phyloP scores from a whole-genome alignment of 1,140 invertebrate genomes.

The Cephus cinctus region DNA sequence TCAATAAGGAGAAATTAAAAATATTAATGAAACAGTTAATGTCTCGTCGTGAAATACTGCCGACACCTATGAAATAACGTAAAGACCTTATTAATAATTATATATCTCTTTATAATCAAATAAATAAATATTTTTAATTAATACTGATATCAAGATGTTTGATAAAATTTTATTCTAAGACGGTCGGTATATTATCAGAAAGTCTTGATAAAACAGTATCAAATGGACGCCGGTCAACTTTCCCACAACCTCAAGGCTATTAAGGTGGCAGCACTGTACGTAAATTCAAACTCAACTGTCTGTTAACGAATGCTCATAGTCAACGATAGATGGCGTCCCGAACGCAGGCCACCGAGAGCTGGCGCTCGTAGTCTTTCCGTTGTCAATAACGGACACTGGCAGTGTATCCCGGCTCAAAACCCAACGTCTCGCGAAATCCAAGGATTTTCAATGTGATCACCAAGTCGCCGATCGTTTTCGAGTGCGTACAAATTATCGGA shows the following conservation, averaged over 20 bases:
- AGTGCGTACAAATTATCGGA: neutral
- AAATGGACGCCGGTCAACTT: neutral
- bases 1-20: neutral
- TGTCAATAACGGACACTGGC: slow-evolving; percentile 47
- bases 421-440: slow-evolving; percentile 24
- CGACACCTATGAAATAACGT: neutral
- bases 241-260: neutral
- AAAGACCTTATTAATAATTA: neutral
- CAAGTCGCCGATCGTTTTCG: neutral
- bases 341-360: slow-evolving; percentile 22
- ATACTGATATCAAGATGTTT: no score
- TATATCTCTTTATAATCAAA: neutral
- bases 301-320: neutral
- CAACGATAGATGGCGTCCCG: slow-evolving; percentile 22
- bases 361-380: slow-evolving; percentile 40
- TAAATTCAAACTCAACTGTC: no score
- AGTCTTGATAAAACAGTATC: neutral
- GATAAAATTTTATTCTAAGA: no score
- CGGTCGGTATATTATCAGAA: no score
- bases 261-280: no score
- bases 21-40: no score
- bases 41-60: no score
- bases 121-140: no score
- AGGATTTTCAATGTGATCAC: no score
- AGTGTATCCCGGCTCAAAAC: slow-evolving; percentile 37